Evolutionary conservation across 2,888 invertebrate species (phyloP).

Genomic region (Machimus atricapillus): DNA sequence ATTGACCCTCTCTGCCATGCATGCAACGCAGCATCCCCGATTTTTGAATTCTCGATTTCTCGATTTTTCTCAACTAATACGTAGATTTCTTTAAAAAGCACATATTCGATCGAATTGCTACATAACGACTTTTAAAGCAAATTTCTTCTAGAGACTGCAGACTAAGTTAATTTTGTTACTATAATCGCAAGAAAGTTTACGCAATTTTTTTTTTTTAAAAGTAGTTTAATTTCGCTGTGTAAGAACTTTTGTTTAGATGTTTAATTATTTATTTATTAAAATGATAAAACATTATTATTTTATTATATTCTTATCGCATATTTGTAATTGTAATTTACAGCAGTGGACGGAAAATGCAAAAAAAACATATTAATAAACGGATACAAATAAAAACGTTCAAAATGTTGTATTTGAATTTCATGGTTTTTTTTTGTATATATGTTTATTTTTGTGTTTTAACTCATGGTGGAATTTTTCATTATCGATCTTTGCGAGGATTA

Average conservation of each 20-base stretch:
- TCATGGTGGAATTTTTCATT: neutral
- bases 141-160: constrained; percentile 28
- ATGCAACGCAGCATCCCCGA: neutral
- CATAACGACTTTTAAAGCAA: constrained; percentile 34
- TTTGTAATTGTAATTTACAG: constrained; percentile 47
- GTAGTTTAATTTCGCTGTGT: constrained; percentile 19
- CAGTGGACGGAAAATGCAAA: constrained; percentile 40
- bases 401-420: constrained; percentile 46
- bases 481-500: neutral
- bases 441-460: neutral
- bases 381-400: constrained; percentile 46
- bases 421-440: neutral
- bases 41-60: neutral
- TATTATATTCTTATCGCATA: constrained; percentile 47
- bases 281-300: constrained; percentile 42
- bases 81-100: constrained; percentile 24
- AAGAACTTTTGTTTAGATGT: constrained; percentile 35
- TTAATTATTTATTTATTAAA: constrained; percentile 42
- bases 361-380: constrained; percentile 42
- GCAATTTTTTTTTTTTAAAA: constrained; percentile 19
- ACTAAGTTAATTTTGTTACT: constrained; percentile 33
- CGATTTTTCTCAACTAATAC: neutral
- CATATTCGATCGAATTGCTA: constrained; percentile 27
- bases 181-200: neutral
- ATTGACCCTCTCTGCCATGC: constrained; percentile 12